Evolutionary conservation across 2,113 vertebrate genomes (phyloP).

Genomic region (Agapornis roseicollis): DNA sequence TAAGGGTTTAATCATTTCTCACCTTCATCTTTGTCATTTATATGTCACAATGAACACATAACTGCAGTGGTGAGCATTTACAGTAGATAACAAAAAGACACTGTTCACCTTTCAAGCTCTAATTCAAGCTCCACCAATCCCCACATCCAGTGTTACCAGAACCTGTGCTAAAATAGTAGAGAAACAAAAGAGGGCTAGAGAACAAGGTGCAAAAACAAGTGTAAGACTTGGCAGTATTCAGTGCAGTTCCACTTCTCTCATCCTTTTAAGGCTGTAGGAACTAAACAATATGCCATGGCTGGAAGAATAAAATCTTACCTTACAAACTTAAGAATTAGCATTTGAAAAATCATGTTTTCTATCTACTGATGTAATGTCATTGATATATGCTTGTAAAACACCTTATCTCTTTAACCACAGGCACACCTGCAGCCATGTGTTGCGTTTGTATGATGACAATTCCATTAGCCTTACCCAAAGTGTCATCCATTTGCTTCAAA

Average conservation of each 20-base stretch:
- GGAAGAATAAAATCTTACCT: neutral
- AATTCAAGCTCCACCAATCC: neutral
- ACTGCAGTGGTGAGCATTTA: neutral
- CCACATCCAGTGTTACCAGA: neutral
- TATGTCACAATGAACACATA: neutral
- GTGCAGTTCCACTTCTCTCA: neutral
- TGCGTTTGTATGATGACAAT: fast-evolving
- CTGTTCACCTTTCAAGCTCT: neutral
- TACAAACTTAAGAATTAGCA: neutral
- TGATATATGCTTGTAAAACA: neutral
- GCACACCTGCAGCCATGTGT: neutral
- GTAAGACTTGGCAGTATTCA: neutral
- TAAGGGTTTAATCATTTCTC: neutral
- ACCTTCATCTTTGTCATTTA: neutral
- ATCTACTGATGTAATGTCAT: neutral
- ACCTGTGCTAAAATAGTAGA: neutral
- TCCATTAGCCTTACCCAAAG: slow-evolving; percentile 3
- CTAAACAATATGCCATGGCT: neutral
- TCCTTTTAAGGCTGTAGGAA: neutral
- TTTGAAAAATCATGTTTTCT: neutral
- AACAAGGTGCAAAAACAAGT: neutral
- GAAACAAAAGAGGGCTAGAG: neutral
- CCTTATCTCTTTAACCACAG: neutral
- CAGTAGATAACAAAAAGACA: neutral
- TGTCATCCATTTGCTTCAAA: neutral